Evolutionary conservation across 53 echinoderm and acorn worm species (phyloP), one percentile per base, ranked within the genome.

Genomic region (Henricia sp.): DNA sequence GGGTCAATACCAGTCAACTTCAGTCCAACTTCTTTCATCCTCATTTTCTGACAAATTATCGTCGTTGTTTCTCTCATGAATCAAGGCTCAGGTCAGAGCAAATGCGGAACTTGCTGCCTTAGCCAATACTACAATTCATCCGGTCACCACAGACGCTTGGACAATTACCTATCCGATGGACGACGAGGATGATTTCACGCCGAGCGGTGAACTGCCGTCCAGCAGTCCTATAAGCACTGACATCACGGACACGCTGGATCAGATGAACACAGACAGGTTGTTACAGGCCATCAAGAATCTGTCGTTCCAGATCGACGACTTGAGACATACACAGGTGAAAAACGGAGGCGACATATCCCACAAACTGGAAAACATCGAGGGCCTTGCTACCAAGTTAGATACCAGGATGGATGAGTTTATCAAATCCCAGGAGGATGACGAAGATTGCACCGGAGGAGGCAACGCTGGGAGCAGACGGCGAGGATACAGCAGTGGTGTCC

Each of bases 171-270:
- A 32, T 52, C 19, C 37, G 24, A 76, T 77, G 0, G 68, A 58
- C 5, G 88, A 88, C 58, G 90, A 90, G 27, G 74, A 72, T 24
- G 93, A 90, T 25, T 46, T 68, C 82, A 75, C 74, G 68, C 72
- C 71, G 0, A 90, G 93, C 52, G 90, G 90, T 6, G 90, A 93
- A 43, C 29, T 71, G 17, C 71, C 77, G 2, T 82, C 85, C 14
- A 82, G 87, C 20, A 36, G 13, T 1, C 34, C 77, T 17, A 6
- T 43, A 28, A 50, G 48, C 28, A 62, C 42, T 2, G 60, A 59
- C 58, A 58, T 77, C 35, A 77, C 59, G 0, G 19, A 57, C 59
- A 77, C 36, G 38, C 8, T 27, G 44, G 77, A 77, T 12, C 39
- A 67, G n/a, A 66, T 77, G 26, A 84, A 84, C 17, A n/a, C 63